phyloP scores from a whole-genome alignment of 2,797 vertebrate species.

The Coccyzus lansbergi region DNA sequence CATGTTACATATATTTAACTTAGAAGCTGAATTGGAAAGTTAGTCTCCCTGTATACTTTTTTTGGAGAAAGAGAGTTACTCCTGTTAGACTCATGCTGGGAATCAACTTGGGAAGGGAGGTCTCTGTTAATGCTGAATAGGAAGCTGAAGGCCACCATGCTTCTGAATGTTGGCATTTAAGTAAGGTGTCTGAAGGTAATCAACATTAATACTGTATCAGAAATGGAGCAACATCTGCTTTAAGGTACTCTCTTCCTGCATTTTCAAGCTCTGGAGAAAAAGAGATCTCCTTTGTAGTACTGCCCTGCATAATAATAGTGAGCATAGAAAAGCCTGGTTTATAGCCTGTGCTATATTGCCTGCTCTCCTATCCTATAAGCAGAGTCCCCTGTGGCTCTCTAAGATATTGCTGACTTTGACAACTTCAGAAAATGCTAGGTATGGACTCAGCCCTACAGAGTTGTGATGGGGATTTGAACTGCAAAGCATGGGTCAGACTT shows the following conservation, averaged over 20 bases:
- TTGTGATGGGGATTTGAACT: neutral
- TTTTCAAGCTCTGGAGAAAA: neutral
- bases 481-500: neutral
- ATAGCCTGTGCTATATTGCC: neutral
- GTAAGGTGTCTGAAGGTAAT: neutral
- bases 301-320: neutral
- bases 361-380: neutral
- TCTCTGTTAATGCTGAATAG: neutral
- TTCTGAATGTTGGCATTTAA: neutral
- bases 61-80: neutral
- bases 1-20: neutral
- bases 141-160: neutral
- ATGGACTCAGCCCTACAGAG: accelerated
- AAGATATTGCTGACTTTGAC: neutral
- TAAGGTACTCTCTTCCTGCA: neutral
- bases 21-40: neutral
- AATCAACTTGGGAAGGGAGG: neutral
- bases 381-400: accelerated
- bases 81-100: neutral
- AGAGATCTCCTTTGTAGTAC: neutral
- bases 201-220: neutral
- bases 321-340: neutral
- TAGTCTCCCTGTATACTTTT: neutral
- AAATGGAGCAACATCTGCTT: neutral
- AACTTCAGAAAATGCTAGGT: neutral